phyloP scores from a whole-genome alignment of 2,113 vertebrate species.

The Chiloscyllium plagiosum region DNA sequence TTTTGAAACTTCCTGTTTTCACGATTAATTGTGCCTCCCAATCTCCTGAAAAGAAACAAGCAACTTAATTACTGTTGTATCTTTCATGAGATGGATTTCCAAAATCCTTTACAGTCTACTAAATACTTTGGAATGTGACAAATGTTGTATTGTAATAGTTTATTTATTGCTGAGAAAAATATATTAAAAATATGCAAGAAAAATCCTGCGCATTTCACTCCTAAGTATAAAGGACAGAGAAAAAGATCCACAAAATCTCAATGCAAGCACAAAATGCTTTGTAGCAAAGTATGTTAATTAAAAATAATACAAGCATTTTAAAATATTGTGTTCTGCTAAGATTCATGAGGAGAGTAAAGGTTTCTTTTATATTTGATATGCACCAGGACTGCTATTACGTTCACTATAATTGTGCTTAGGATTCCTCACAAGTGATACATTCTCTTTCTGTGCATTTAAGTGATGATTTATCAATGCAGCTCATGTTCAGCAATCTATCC shows the following conservation, averaged over 20 bases:
- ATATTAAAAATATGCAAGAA: background rate
- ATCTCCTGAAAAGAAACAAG: no score
- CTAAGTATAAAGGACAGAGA: background rate
- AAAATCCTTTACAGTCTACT: no score
- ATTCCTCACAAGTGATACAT: background rate
- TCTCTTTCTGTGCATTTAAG: background rate
- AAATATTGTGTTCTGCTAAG: background rate
- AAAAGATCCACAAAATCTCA: background rate
- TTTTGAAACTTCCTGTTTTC: background rate
- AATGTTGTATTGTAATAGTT: no score
- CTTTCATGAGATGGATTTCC: no score
- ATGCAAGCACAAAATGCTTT: background rate
- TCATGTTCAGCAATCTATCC: background rate
- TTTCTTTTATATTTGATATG: background rate
- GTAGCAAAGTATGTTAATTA: background rate
- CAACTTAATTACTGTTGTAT: no score
- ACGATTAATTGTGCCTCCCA: background rate
- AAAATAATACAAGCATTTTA: background rate
- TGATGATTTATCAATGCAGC: background rate
- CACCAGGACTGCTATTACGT: no score
- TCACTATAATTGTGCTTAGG: background rate
- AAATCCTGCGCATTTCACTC: background rate
- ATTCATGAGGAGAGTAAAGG: background rate
- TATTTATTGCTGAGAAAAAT: background rate
- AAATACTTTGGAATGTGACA: no score